These are phyloP conservation scores for Holothuria scabra DNA, from an alignment of 53 echinoderm and acorn worm genomes.

Conservation along the genomic window DNA sequence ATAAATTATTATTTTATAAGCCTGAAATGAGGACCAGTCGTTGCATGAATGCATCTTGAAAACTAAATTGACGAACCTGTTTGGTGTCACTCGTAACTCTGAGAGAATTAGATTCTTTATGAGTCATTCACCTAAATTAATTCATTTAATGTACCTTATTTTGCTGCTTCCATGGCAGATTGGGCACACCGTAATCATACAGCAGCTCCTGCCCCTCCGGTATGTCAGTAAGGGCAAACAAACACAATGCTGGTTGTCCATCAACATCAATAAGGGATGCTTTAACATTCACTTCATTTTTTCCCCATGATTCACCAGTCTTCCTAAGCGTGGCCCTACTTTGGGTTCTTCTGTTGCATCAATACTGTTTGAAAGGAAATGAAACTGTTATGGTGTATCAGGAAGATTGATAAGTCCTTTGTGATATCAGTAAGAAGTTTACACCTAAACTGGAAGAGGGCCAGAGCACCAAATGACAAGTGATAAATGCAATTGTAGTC, in stretches of 20 bases:
- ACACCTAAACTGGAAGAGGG: too few relatives aligned
- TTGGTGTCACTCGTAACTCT: too few relatives aligned
- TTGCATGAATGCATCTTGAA: too few relatives aligned
- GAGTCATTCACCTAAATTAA: background rate
- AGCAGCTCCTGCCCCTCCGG: background rate
- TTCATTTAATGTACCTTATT: slow-evolving; percentile 25
- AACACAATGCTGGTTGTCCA: background rate
- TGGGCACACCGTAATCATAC: slow-evolving; percentile 21
- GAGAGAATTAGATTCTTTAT: too few relatives aligned
- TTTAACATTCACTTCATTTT: background rate
- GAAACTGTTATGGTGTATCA: too few relatives aligned
- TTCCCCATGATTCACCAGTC: slow-evolving; percentile 19
- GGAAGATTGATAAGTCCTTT: too few relatives aligned
- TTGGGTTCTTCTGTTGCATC: slow-evolving; percentile 24
- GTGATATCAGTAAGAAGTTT: too few relatives aligned
- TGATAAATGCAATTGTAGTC: too few relatives aligned
- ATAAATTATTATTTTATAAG: too few relatives aligned
- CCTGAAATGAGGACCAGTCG: too few relatives aligned
- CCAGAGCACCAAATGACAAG: too few relatives aligned
- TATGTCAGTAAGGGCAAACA: slow-evolving; percentile 1
- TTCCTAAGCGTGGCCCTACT: background rate
- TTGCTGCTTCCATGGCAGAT: slow-evolving; percentile 24
- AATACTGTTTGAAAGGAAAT: background rate
- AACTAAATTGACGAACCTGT: too few relatives aligned
- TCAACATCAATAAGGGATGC: background rate